Conservation (phyloP, 53 echinoderm and acorn worm genomes). For the Henricia sp. region DNA sequence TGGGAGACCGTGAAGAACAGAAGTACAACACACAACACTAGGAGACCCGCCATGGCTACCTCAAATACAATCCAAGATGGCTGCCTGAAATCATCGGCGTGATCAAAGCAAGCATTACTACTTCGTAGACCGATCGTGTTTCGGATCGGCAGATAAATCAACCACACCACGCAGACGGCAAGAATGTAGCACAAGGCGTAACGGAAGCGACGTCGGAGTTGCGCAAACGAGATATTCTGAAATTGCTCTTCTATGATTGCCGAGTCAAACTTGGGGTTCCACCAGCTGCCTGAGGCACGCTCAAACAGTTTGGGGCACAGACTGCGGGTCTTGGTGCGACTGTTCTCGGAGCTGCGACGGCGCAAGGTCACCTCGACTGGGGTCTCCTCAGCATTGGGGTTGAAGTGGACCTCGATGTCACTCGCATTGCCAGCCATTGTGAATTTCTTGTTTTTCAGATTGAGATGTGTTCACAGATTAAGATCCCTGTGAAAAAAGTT, state of each 20-base stretch:
- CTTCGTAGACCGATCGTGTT: constrained; percentile 1
- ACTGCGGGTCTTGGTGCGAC: constrained; percentile 61
- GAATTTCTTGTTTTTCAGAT: not conserved
- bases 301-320: constrained; percentile 96
- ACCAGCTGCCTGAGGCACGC: constrained; percentile 97
- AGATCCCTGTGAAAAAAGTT: too few species aligned
- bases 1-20: constrained; percentile 72
- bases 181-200: constrained; percentile 86
- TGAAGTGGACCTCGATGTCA: constrained; percentile 56
- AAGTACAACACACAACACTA: constrained; percentile 75
- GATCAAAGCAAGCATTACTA: not conserved
- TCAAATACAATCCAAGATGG: constrained; percentile 72
- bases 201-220: constrained; percentile 84
- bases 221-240: constrained; percentile 78
- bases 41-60: constrained; percentile 69
- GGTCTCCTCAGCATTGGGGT: constrained; percentile 70
- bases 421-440: constrained; percentile 52
- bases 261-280: constrained; percentile 96
- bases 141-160: constrained; percentile 81
- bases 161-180: constrained; percentile 81
- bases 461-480: not conserved
- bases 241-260: constrained; percentile 89
- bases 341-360: constrained; percentile 81
- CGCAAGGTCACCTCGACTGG: constrained; percentile 75
- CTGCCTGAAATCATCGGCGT: not conserved